These are phyloP conservation scores for Euthynnus affinis DNA, from an alignment of 2,797 vertebrate species.

Conservation along the genomic window DNA sequence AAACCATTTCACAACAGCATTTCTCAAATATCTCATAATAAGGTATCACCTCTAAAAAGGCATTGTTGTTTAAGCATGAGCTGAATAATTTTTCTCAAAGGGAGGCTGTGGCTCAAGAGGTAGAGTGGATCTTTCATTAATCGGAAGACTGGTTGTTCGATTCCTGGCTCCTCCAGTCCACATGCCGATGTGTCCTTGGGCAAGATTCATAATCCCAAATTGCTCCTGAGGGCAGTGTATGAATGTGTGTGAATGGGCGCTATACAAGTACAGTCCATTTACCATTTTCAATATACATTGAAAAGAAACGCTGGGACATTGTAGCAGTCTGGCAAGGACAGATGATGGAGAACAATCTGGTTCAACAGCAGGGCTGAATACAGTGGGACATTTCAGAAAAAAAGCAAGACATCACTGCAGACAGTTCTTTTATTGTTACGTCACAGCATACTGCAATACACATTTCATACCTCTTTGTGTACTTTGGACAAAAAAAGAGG, in stretches of 20 bases:
- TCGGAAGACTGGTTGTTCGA: too few species aligned
- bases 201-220: too few species aligned
- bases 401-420: conserved; percentile 7
- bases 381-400: conserved; percentile 12
- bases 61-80: conserved; percentile 41
- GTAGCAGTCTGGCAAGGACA: conserved; percentile 46
- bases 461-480: conserved; percentile 45
- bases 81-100: conserved; percentile 57
- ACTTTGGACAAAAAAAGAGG: conserved; percentile 13
- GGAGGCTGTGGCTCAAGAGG: too few species aligned
- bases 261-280: too few species aligned
- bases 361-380: conserved; percentile 43
- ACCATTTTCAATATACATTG: conserved; percentile 17
- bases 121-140: too few species aligned
- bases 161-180: too few species aligned
- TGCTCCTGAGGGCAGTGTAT: too few species aligned
- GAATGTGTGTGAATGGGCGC: too few species aligned
- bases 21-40: conserved; percentile 62
- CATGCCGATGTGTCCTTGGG: too few species aligned
- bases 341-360: conserved; percentile 50
- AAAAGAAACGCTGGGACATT: conserved; percentile 2
- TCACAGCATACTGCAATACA: conserved; percentile 36
- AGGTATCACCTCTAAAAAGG: conserved; percentile 60
- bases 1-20: conserved; percentile 59
- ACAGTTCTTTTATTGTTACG: conserved; percentile 28